Percentiles rank a stretch among this genome's conserved stretches.
phyloP scores from a whole-genome alignment of 2,113 vertebrate genomes.

The Agelaius phoeniceus region DNA sequence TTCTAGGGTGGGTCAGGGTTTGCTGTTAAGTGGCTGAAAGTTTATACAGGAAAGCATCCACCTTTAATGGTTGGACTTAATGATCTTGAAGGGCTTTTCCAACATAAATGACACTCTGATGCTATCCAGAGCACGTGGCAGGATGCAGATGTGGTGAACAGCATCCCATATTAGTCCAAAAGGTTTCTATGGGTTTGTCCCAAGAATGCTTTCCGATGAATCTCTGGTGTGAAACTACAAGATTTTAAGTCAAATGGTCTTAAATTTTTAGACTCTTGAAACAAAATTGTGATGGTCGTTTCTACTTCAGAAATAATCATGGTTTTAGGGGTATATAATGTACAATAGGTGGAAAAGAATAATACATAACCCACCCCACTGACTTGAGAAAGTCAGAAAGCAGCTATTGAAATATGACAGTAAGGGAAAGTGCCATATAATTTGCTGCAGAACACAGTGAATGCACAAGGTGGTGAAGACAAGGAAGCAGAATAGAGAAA shows the following conservation, averaged over 20 bases:
- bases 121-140: rapidly evolving
- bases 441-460: not conserved
- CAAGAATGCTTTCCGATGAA: rapidly evolving
- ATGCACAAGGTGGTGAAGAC: not conserved
- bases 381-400: not conserved
- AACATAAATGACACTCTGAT: not conserved
- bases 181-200: not conserved
- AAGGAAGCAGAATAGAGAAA: not conserved
- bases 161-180: not conserved
- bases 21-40: not conserved
- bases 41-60: not conserved
- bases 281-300: not conserved
- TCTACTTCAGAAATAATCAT: not conserved
- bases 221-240: not conserved
- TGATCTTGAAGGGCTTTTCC: not conserved
- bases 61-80: not conserved
- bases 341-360: not conserved
- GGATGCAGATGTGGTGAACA: not conserved
- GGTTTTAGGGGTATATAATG: not conserved
- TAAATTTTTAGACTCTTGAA: not conserved
- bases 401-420: not conserved
- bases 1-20: not conserved
- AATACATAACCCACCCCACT: not conserved
- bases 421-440: not conserved
- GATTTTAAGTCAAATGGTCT: not conserved